Percentiles rank a stretch among this genome's conserved stretches.
Conservation (phyloP, 2,888 invertebrate genomes). For the Mactromeris polynyma region DNA sequence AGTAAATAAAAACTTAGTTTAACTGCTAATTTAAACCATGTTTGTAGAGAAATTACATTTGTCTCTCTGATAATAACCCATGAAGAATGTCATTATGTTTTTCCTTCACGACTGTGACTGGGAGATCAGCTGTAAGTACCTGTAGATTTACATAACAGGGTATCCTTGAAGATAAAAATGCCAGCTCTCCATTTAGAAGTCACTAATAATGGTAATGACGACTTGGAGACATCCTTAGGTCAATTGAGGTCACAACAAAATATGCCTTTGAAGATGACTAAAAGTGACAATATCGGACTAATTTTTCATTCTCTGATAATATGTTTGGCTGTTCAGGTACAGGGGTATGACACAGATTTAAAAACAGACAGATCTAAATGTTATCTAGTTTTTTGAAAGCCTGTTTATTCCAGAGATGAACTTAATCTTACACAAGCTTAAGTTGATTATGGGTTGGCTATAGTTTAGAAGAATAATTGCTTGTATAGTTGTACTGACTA, state of each 20-base stretch:
- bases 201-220: neutral
- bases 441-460: neutral
- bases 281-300: conserved; percentile 6
- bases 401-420: neutral
- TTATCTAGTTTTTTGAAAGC: conserved; percentile 12
- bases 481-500: neutral
- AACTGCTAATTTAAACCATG: too few species aligned
- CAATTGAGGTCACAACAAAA: conserved; percentile 20
- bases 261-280: conserved; percentile 22
- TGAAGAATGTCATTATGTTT: neutral
- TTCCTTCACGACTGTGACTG: neutral
- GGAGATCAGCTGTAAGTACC: conserved; percentile 26
- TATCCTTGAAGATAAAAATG: conserved; percentile 26
- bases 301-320: neutral
- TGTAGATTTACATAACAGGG: conserved; percentile 5
- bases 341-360: neutral
- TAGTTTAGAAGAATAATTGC: neutral
- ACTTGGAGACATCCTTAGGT: neutral
- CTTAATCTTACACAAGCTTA: neutral
- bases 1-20: too few species aligned
- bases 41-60: too few species aligned
- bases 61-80: neutral
- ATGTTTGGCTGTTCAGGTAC: neutral
- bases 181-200: conserved; percentile 7
- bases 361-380: neutral